Evolutionary conservation across 1,140 invertebrate species (phyloP), one percentile per base, ranked within the genome.

Genomic region (Zaprionus lachaisei): DNA sequence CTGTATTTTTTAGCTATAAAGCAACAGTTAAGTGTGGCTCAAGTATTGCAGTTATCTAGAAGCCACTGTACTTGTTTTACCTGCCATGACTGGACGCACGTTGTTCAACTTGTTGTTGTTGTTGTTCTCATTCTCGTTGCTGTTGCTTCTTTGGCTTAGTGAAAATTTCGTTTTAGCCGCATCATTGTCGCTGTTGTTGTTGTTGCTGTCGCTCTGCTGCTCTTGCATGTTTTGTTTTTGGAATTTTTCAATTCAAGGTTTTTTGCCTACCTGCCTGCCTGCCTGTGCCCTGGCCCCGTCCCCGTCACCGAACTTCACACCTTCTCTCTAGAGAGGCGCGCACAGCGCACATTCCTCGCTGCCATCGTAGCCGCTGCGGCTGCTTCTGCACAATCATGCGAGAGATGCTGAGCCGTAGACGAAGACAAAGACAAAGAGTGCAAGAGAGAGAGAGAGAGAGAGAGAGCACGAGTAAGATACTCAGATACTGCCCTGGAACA

Each of bases 191-290:
- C 82, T 77, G 62, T 34, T 34, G 31, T 34, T 72, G 20, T 22
- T 74, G 11, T 24, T 22, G n/a, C 47, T 73, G 54, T 78, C 68
- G 22, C 12, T 34, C 47, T 79, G 51, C 76, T 76, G 49, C 76
- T 79, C 67, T 69, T 73, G 49, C 63, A 55, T 74, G 73, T 60
- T 77, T 57, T 79, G 58, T 79, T 81, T 79, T 70, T 77, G 57
- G 65, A 72, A 84, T 81, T 84, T 84, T 89, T 89, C 78, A 84
- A 84, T 89, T 90, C 84, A 84, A 84, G 84, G 85, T 76, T 90
- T 85, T 73, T 72, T 34, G 56, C 37, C 37, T 37, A 26, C 15
- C 38, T 56, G 38, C 14, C 41, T 56, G 38, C 14, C 41, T 17
- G 14, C 5, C 47, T 17, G 49, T 57, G 49, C 2, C 58, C 24